Evolutionary conservation across 2,888 invertebrate species (phyloP).

Genomic region (Agonopterix heracliana): DNA sequence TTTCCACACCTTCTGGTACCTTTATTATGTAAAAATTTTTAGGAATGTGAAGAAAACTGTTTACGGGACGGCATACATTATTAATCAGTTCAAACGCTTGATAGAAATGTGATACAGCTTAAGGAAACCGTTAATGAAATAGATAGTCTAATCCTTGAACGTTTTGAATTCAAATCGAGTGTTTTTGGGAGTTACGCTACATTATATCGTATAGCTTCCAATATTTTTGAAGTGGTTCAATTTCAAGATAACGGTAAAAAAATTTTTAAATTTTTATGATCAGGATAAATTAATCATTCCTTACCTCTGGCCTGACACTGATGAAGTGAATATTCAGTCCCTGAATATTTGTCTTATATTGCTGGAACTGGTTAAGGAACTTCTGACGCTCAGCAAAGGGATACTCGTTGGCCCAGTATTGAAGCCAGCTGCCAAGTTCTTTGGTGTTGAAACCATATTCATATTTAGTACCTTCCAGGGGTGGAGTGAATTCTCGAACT

Average conservation of each 20-base stretch:
- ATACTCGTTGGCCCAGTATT: constrained; percentile 88
- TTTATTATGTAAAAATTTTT: constrained; percentile 2
- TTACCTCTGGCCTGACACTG: constrained; percentile 10
- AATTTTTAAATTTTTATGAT: too few species aligned
- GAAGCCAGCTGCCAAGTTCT: constrained; percentile 77
- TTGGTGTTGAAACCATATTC: constrained; percentile 87
- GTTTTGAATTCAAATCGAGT: too few species aligned
- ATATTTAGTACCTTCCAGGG: constrained; percentile 83
- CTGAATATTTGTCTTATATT: constrained; percentile 86
- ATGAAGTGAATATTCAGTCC: constrained; percentile 77
- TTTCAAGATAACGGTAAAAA: too few species aligned
- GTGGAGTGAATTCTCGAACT: constrained; percentile 49
- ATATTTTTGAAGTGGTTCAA: too few species aligned
- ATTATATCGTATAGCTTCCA: too few species aligned
- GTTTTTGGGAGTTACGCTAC: too few species aligned
- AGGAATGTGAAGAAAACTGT: neutral
- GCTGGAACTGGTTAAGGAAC: constrained; percentile 82
- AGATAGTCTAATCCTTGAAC: too few species aligned
- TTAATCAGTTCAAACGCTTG: too few species aligned
- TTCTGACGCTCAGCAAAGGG: constrained; percentile 77
- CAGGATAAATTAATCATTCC: too few species aligned
- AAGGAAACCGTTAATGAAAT: too few species aligned
- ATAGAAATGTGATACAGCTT: too few species aligned
- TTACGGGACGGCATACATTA: too few species aligned
- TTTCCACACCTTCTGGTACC: constrained; percentile 25